Evolutionary conservation across 2,888 invertebrate species (phyloP).

Genomic region (Mimas tiliae): DNA sequence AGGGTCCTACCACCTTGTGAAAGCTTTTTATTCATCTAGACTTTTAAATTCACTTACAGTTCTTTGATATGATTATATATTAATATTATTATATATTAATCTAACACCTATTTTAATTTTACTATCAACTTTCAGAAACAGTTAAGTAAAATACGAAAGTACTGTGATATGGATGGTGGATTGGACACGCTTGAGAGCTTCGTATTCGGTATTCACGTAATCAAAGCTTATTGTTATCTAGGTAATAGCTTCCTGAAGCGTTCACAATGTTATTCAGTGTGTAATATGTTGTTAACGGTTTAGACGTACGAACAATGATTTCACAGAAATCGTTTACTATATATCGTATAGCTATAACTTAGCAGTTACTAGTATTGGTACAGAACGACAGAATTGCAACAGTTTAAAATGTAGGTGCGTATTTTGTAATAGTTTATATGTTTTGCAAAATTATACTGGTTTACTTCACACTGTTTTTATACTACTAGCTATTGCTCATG

Average conservation of each 20-base stretch:
- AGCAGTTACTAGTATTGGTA: not conserved
- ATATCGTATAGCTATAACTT: not conserved
- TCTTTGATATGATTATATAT: too few relatives aligned
- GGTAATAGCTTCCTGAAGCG: slow-evolving; percentile 38
- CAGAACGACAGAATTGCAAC: not conserved
- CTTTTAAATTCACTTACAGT: too few relatives aligned
- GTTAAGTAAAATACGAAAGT: slow-evolving; percentile 3
- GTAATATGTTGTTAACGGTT: slow-evolving; percentile 33
- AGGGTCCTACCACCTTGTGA: too few relatives aligned
- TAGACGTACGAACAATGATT: slow-evolving; percentile 7
- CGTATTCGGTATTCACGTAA: slow-evolving; percentile 32
- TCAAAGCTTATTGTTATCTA: slow-evolving; percentile 48
- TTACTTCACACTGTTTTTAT: not conserved
- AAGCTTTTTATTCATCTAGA: too few relatives aligned
- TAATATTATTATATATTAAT: too few relatives aligned
- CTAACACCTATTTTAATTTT: too few relatives aligned
- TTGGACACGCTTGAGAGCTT: slow-evolving; percentile 14
- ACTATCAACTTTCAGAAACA: too few relatives aligned
- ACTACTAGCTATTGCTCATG: too few relatives aligned
- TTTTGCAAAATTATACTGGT: not conserved
- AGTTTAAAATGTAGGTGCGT: slow-evolving; percentile 7
- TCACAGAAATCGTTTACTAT: not conserved
- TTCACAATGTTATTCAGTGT: slow-evolving; percentile 38
- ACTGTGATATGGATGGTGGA: not conserved
- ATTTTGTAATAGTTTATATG: slow-evolving; percentile 4